Conservation (phyloP, 2,113 vertebrate genomes). For the Tragulus kanchil region DNA sequence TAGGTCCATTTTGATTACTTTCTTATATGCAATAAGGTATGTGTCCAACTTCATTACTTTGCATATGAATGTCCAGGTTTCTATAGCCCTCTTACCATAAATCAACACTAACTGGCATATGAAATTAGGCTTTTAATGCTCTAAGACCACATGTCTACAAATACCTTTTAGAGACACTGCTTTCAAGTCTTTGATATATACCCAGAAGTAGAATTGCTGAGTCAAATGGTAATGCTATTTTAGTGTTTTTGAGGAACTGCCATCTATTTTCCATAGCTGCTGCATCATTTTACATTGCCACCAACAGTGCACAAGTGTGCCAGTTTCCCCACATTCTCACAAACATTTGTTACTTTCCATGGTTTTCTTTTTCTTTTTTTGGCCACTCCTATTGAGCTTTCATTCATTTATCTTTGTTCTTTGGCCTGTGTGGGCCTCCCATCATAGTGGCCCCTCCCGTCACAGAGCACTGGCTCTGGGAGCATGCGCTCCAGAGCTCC, state of each 20-base stretch:
- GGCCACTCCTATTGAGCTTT: no score
- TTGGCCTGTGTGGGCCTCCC: no score
- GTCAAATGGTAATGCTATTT: neutral
- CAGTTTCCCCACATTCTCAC: neutral
- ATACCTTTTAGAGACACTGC: neutral
- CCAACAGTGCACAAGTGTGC: neutral
- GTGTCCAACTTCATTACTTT: neutral
- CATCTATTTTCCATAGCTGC: neutral
- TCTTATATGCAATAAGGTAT: neutral
- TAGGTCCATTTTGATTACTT: neutral
- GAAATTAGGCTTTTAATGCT: no score
- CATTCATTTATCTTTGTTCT: no score
- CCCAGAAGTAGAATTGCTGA: neutral
- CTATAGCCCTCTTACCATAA: slow-evolving; percentile 63
- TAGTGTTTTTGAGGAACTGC: neutral
- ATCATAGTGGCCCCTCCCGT: no score
- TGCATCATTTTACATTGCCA: neutral
- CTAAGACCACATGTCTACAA: neutral
- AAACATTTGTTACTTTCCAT: neutral
- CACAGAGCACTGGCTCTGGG: no score
- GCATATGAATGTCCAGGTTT: neutral
- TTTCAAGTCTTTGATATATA: neutral
- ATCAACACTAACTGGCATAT: slow-evolving; percentile 70
- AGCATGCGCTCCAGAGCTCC: no score
- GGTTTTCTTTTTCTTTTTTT: no score